Evolutionary conservation across 2,797 vertebrate genomes (phyloP), one percentile per base, ranked within the genome.

Genomic region (Echiichthys vipera): DNA sequence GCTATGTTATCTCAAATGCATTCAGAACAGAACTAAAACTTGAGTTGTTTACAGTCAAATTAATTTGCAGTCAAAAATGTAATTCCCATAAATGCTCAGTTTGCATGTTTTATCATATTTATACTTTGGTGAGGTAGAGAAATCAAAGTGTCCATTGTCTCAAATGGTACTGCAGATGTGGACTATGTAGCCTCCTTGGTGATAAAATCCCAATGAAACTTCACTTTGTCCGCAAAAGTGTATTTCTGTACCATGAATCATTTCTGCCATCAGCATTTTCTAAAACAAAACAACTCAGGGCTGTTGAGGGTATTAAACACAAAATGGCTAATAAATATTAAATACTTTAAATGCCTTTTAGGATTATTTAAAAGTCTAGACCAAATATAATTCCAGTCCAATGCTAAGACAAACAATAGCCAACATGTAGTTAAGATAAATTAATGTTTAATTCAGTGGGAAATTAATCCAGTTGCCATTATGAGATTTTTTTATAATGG

Each of bases 401-500:
- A 11, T 59, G 12, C 42, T 47, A 27, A 72, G 40, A 56, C 1
- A 13, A 15, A 8, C 17, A 39, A 5, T 27, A 27, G 10, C 27
- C 13, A 40, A 62, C 18, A n/a, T 51, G 24, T 12, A 30, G 3
- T 54, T 42, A 30, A 3, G 25, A 22, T 43, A 0, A 30, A 61
- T 12, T 37, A 5, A 49, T 53, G 1, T n/a, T 43, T 32, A 32
- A 9, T 40, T 65, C 0, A 43, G 53, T 71, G 8, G 17, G 39
- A 64, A 22, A 37, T 62, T 13, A n/a, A 62, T 55, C 55, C 34
- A 46, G 30, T 77, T 79, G 79, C 80, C 67, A 57, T 46, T 24
- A 37, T 86, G 74, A 90, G 74, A 89, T 88, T 88, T 55, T n/a
- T 82, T 71, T 78, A 27, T 70, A 39, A 65, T 39, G 20, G 13